phyloP scores from a whole-genome alignment of 2,888 invertebrate species.

The Acrocera orbiculus region DNA sequence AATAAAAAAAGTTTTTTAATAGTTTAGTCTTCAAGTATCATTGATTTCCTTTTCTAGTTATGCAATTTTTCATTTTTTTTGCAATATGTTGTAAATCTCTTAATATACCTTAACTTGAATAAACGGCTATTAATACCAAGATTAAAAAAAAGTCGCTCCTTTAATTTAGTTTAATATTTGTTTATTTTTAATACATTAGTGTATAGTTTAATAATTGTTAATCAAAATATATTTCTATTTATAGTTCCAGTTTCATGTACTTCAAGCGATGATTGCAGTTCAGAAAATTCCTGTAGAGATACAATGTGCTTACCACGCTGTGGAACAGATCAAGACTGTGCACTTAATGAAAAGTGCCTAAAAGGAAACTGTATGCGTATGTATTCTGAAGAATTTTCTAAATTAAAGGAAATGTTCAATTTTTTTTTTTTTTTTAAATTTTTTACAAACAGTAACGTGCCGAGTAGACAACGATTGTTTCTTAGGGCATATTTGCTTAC shows the following conservation, averaged over 20 bases:
- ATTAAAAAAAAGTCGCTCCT: too few relatives aligned
- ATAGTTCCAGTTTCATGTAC: constrained; percentile 63
- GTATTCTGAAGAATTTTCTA: constrained; percentile 22
- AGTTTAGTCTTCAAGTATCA: too few relatives aligned
- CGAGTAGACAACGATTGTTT: constrained; percentile 84
- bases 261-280: constrained; percentile 47
- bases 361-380: constrained; percentile 61
- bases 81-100: too few relatives aligned
- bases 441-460: constrained; percentile 49
- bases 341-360: constrained; percentile 76
- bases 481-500: constrained; percentile 74
- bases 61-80: too few relatives aligned
- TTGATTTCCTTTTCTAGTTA: too few relatives aligned
- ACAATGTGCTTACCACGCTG: constrained; percentile 70
- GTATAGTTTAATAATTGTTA: too few relatives aligned
- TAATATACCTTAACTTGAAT: too few relatives aligned
- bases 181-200: too few relatives aligned
- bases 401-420: not conserved
- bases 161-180: too few relatives aligned
- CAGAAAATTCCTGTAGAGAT: constrained; percentile 57
- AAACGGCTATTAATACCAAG: too few relatives aligned
- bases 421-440: not conserved
- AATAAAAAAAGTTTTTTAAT: too few relatives aligned
- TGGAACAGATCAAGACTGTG: constrained; percentile 60
- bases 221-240: constrained; percentile 15